Conservation (phyloP, 2,113 vertebrate species). For the Chunga burmeisteri region DNA sequence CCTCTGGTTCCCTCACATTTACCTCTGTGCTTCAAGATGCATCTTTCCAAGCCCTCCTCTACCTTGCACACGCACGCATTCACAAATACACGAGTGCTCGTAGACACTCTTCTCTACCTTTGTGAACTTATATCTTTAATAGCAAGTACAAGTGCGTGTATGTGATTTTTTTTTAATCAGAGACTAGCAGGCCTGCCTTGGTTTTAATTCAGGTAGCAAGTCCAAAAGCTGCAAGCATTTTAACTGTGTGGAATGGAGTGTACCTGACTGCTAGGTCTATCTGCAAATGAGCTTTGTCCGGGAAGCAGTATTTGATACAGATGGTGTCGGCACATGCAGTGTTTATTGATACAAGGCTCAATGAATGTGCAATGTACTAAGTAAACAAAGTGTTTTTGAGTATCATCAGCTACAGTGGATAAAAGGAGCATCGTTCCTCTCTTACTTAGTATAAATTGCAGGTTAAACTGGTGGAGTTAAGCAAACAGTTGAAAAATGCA, state of each 20-base stretch:
- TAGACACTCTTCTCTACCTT: neutral
- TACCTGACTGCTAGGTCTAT: too few species aligned
- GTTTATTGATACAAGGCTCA: neutral
- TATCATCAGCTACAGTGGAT: neutral
- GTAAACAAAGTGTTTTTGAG: neutral
- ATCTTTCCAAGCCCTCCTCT: neutral
- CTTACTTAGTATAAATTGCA: neutral
- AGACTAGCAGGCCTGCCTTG: neutral
- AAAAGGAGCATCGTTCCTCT: neutral
- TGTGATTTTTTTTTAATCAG: neutral
- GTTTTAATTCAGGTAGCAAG: neutral
- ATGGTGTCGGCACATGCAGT: neutral
- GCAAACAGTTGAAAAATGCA: neutral
- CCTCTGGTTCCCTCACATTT: neutral
- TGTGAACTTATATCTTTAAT: neutral
- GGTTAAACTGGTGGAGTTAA: neutral
- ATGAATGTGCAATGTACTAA: neutral
- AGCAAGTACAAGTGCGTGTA: neutral
- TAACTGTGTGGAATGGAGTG: neutral
- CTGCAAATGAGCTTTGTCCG: neutral
- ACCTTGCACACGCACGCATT: neutral
- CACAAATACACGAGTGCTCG: neutral
- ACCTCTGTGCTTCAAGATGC: neutral
- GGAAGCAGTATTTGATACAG: neutral
- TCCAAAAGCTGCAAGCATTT: neutral